Base-by-base conservation (phyloP, 2,113 vertebrate species). In the Chamaea fasciata region DNA sequence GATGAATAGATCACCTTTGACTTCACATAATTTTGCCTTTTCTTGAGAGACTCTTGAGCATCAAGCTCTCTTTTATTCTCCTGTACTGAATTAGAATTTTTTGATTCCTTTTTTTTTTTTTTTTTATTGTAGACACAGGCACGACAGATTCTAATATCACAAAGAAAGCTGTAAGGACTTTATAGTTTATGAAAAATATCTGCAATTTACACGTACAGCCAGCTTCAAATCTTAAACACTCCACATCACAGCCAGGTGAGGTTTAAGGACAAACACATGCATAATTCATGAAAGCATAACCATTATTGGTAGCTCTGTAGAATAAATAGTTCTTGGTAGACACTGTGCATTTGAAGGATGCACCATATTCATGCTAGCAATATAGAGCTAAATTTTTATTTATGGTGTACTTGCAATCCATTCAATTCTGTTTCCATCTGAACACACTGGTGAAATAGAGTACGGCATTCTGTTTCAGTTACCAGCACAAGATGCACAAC, bases 261-360 rank as follows among this genome's bases (percentile, higher is more conserved):
- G 76, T 68, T 89, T 93, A 71, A 76, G 68, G 75, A 94, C 64
- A 95, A 93, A 89, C 26, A 60, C 6, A 95, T 96, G 86, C 35
- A 95, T 96, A 94, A 96, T 96, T 94, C 94, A 96, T 90, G 85
- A 86, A 84, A 75, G 69, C 47, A 88, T 33, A 46, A 82, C 64
- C 79, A 90, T 78, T 92, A 86, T 19, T 68, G 71, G 63, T 92
- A 85, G 46, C n/a, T 73, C 67, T 79, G 50, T 33, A 89, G 79
- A 88, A 85, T 81, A 94, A 92, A 90, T 18, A 96, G 71, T 39
- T 69, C 56, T 75, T 56, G 60, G 85, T 83, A 94, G 93, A 75
- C 59, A 93, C 35, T 63, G 55, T 62, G 52, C 28, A 6, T 93
- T 88, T 95, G 93, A 97, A 94, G 83, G 82, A 97, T 95, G 92